These are phyloP conservation scores for Eclectus roratus DNA, from an alignment of 2,113 vertebrate genomes.

Conservation along the genomic window DNA sequence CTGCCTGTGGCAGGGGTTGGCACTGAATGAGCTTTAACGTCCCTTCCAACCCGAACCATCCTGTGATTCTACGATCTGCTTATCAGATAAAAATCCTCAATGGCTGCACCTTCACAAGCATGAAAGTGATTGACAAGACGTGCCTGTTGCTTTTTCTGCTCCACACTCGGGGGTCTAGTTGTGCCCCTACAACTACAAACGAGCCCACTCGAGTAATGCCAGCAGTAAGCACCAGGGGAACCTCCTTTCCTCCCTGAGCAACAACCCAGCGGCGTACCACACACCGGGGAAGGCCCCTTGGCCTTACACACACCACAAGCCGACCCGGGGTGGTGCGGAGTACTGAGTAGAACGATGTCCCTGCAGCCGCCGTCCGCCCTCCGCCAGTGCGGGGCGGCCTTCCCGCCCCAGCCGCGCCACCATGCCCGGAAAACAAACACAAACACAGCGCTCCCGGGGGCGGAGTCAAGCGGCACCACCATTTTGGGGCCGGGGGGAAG, in stretches of 20 bases:
- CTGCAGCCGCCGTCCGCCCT: neutral
- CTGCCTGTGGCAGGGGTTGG: neutral
- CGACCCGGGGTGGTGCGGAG: accelerated
- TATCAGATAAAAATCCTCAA: neutral
- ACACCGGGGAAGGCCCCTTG: accelerated
- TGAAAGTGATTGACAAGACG: accelerated
- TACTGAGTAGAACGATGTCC: accelerated
- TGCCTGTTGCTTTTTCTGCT: neutral
- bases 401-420: neutral
- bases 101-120: too few species aligned
- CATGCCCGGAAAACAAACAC: slow-evolving; percentile 39
- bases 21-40: neutral
- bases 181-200: neutral
- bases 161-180: accelerated
- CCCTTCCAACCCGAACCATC: neutral
- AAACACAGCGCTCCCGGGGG: neutral
- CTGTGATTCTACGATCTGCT: neutral
- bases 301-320: neutral
- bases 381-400: neutral
- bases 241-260: accelerated
- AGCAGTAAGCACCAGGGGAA: accelerated
- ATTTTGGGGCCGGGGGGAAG: neutral
- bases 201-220: accelerated
- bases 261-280: neutral
- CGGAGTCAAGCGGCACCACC: slow-evolving; percentile 13